phyloP scores from a whole-genome alignment of 2,888 invertebrate species.

The Seladonia tumulorum region DNA sequence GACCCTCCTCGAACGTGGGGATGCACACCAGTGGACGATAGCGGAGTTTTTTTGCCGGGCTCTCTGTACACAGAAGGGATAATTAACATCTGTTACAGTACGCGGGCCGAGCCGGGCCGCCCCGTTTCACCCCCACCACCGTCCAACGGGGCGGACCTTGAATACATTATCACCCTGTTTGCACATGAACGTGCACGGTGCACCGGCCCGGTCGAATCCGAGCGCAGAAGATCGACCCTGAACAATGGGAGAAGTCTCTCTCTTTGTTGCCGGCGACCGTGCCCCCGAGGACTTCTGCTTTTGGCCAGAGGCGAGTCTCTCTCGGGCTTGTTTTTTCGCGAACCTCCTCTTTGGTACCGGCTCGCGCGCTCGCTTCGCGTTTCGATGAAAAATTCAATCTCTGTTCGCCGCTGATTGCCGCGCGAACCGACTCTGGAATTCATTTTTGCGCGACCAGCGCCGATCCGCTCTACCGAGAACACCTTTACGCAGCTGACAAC shows the following conservation, averaged over 20 bases:
- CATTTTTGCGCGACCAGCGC: background rate
- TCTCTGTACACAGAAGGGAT: conserved; percentile 82
- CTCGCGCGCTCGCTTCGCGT: background rate
- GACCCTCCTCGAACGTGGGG: conserved; percentile 49
- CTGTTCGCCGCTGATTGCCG: background rate
- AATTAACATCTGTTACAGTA: conserved; percentile 84
- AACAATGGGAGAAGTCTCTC: conserved; percentile 47
- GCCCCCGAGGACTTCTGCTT: background rate
- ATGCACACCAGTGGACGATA: conserved; percentile 64
- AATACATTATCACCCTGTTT: conserved; percentile 83
- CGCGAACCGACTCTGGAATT: background rate
- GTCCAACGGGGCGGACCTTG: conserved; percentile 82
- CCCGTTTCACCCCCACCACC: conserved; percentile 81
- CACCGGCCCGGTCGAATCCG: conserved; percentile 64
- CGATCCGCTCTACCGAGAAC: background rate
- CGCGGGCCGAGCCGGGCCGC: conserved; percentile 78
- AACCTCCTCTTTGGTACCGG: background rate
- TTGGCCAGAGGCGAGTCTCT: background rate
- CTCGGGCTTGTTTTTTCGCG: background rate
- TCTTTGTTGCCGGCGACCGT: conserved; percentile 15
- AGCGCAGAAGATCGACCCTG: conserved; percentile 64
- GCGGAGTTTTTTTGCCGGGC: conserved; percentile 67
- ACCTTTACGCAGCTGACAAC: background rate
- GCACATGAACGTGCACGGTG: conserved; percentile 65
- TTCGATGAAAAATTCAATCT: background rate